phyloP scores from a whole-genome alignment of 2,797 vertebrate species.

The Macroramphosus scolopax region DNA sequence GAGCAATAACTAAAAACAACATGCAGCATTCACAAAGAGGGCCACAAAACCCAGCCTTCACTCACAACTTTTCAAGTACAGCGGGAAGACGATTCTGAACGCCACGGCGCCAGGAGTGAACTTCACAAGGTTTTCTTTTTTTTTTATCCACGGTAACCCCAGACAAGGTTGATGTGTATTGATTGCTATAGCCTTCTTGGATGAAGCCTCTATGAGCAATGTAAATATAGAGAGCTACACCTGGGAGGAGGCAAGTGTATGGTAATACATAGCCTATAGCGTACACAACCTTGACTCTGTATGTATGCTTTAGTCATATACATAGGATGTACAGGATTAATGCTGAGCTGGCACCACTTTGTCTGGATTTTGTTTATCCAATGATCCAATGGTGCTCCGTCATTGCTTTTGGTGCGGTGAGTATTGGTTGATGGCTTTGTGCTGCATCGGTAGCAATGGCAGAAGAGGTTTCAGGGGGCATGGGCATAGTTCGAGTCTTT shows the following conservation, averaged over 20 bases:
- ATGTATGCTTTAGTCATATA: slow-evolving; percentile 53
- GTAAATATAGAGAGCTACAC: slow-evolving; percentile 49
- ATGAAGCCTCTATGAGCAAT: slow-evolving; percentile 41
- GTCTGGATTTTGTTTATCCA: slow-evolving; percentile 33
- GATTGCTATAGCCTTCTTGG: slow-evolving; percentile 27
- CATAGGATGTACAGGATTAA: slow-evolving; percentile 52
- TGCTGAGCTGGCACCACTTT: slow-evolving; percentile 38
- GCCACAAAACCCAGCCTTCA: slow-evolving; percentile 45
- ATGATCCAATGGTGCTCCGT: slow-evolving; percentile 38
- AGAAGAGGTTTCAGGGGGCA: slow-evolving; percentile 46
- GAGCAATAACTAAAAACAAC: slow-evolving; percentile 57
- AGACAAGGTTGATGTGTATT: slow-evolving; percentile 36
- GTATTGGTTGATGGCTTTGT: slow-evolving; percentile 54
- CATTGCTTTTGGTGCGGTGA: slow-evolving; percentile 35
- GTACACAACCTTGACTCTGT: slow-evolving; percentile 53
- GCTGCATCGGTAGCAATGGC: slow-evolving; percentile 56
- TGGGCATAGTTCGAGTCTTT: slow-evolving; percentile 55
- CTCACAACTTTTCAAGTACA: slow-evolving; percentile 70
- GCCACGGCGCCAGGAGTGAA: slow-evolving; percentile 37
- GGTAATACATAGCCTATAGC: slow-evolving; percentile 47
- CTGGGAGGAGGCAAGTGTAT: slow-evolving; percentile 43
- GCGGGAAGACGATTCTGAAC: slow-evolving; percentile 64
- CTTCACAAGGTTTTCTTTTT: slow-evolving; percentile 28
- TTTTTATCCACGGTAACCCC: slow-evolving; percentile 29
- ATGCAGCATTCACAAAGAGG: slow-evolving; percentile 70